Conservation (phyloP, 2,113 vertebrate genomes). For the Sterrhoptilus dennistouni region DNA sequence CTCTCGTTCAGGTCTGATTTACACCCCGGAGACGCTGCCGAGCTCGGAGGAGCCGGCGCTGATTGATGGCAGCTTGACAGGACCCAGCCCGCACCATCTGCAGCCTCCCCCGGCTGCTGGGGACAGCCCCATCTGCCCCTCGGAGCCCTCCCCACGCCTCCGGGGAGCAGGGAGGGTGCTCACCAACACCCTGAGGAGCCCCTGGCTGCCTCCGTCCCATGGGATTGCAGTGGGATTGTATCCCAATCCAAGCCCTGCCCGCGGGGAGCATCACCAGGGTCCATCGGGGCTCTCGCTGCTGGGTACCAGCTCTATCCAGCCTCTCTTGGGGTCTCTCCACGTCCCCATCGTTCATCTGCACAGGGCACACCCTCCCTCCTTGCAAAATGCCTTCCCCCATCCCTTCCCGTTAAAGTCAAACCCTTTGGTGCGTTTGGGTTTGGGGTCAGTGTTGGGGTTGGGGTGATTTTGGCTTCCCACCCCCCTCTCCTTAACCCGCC, state of each 20-base stretch:
- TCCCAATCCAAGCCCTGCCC: accelerated
- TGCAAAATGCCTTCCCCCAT: not conserved
- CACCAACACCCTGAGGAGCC: not conserved
- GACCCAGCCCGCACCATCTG: conserved; percentile 6
- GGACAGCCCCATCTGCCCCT: conserved; percentile 11
- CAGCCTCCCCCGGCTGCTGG: not conserved
- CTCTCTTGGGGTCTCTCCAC: not conserved
- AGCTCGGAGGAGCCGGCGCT: not conserved
- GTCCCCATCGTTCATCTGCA: not conserved
- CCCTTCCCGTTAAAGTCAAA: not conserved
- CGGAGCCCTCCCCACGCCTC: not conserved
- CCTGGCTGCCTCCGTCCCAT: accelerated
- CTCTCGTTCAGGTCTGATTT: conserved; percentile 1
- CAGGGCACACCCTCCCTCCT: accelerated
- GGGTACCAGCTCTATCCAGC: not conserved
- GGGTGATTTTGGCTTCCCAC: not conserved
- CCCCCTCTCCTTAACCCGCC: not conserved
- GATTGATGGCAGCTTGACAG: conserved; percentile 6
- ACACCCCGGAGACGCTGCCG: not conserved
- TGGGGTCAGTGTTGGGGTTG: not conserved
- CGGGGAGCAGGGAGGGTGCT: accelerated
- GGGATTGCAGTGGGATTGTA: accelerated
- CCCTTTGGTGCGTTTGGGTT: not conserved
- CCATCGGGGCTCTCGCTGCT: accelerated
- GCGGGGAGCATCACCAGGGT: accelerated